Evolutionary conservation across 1,140 invertebrate genomes (phyloP).

Genomic region (Harpegnathos saltator): DNA sequence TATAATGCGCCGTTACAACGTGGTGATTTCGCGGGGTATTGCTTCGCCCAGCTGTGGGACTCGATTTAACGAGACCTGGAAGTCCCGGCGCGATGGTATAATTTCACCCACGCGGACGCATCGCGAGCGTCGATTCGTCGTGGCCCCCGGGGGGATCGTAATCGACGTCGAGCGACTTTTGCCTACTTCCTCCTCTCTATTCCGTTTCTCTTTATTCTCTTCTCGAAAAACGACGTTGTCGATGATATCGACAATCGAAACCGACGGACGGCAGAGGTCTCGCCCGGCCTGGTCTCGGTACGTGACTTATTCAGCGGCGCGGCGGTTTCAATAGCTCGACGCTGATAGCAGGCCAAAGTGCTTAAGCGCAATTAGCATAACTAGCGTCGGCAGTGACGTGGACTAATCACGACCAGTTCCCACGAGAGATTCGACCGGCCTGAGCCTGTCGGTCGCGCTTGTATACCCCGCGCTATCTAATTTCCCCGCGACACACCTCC

Average conservation of each 20-base stretch:
- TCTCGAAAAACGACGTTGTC: slow-evolving; percentile 9
- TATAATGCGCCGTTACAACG: slow-evolving; percentile 45
- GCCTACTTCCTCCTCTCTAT: too few relatives aligned
- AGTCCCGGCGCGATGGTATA: slow-evolving; percentile 8
- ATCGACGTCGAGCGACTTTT: too few relatives aligned
- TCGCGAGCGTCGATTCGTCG: slow-evolving; percentile 37
- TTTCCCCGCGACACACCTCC: slow-evolving; percentile 56
- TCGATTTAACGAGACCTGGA: slow-evolving; percentile 36
- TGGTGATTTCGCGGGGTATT: slow-evolving; percentile 38
- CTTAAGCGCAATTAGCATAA: slow-evolving; percentile 84
- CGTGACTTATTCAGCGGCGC: slow-evolving; percentile 65
- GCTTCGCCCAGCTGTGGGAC: slow-evolving; percentile 17
- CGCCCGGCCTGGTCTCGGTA: slow-evolving; percentile 59
- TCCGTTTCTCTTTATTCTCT: background rate
- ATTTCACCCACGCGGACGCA: slow-evolving; percentile 43
- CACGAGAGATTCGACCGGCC: slow-evolving; percentile 81
- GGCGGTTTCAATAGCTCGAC: slow-evolving; percentile 46
- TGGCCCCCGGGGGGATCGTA: too few relatives aligned
- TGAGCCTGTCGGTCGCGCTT: slow-evolving; percentile 67
- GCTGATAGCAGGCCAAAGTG: slow-evolving; percentile 77
- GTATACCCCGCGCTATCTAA: slow-evolving; percentile 51
- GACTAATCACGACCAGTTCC: slow-evolving; percentile 84
- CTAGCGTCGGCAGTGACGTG: slow-evolving; percentile 82
- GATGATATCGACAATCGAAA: slow-evolving; percentile 28
- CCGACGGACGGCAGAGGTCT: slow-evolving; percentile 40